phyloP scores from a whole-genome alignment of 2,797 vertebrate genomes.

The Smutsia temminckii region DNA sequence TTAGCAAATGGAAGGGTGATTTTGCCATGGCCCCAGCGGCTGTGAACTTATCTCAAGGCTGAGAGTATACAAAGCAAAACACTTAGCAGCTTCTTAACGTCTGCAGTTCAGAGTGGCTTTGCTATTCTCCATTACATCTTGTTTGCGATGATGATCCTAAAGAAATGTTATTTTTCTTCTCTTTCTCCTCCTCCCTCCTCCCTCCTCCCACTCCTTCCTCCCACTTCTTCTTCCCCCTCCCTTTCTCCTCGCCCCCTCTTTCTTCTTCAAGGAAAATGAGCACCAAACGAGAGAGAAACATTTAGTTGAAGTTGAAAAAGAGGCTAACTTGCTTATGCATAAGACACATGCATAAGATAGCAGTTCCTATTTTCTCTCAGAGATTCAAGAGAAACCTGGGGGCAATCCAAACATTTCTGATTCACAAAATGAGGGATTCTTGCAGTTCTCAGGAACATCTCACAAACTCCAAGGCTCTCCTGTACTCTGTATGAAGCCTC shows the following conservation, averaged over 20 bases:
- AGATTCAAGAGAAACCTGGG: conserved; percentile 4
- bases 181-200: too few species aligned
- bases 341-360: not conserved
- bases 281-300: not conserved
- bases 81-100: not conserved
- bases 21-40: not conserved
- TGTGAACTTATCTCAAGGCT: not conserved
- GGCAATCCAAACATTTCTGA: not conserved
- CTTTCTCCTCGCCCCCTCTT: not conserved
- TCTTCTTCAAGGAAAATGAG: not conserved
- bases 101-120: not conserved
- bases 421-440: not conserved
- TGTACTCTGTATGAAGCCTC: not conserved
- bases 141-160: not conserved
- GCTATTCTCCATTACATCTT: not conserved
- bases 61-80: not conserved
- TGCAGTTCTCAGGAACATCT: not conserved
- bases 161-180: not conserved
- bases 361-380: not conserved
- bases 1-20: not conserved
- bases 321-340: not conserved
- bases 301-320: conserved; percentile 1
- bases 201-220: too few species aligned
- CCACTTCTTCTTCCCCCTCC: too few species aligned
- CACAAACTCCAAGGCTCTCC: not conserved